Evolutionary conservation across 1,140 invertebrate genomes (phyloP).

Genomic region (Aricia agestis): DNA sequence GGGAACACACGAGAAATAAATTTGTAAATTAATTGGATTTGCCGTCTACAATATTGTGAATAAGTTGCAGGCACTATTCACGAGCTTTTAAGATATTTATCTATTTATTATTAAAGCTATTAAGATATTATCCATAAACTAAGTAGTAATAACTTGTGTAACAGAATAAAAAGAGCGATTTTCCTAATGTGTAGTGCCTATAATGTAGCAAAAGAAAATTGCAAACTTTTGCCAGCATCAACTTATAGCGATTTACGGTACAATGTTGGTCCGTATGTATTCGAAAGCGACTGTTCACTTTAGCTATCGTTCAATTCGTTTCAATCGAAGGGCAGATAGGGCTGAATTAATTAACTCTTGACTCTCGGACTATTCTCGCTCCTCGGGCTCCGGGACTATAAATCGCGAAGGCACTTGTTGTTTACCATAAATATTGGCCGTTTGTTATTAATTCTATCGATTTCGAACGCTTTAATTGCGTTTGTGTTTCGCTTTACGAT

Average conservation of each 20-base stretch:
- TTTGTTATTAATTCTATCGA: background rate
- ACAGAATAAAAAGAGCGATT: too few relatives aligned
- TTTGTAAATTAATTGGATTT: background rate
- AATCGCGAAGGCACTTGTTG: background rate
- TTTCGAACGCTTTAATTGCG: background rate
- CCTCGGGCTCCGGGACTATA: background rate
- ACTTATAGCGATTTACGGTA: background rate
- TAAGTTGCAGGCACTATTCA: too few relatives aligned
- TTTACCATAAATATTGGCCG: background rate
- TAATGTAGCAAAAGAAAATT: too few relatives aligned
- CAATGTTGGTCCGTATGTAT: background rate
- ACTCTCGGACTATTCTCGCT: background rate
- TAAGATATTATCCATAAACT: too few relatives aligned
- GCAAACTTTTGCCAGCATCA: too few relatives aligned
- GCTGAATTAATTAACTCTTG: constrained; percentile 1
- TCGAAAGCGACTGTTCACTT: background rate
- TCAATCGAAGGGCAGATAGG: background rate
- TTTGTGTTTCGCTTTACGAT: background rate
- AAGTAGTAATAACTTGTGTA: too few relatives aligned
- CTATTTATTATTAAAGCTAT: too few relatives aligned
- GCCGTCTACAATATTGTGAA: too few relatives aligned
- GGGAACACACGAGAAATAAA: background rate
- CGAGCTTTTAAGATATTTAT: too few relatives aligned
- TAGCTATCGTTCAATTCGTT: background rate
- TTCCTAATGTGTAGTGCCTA: too few relatives aligned